phyloP scores from a whole-genome alignment of 2,113 vertebrate genomes.

The Oenanthe melanoleuca region DNA sequence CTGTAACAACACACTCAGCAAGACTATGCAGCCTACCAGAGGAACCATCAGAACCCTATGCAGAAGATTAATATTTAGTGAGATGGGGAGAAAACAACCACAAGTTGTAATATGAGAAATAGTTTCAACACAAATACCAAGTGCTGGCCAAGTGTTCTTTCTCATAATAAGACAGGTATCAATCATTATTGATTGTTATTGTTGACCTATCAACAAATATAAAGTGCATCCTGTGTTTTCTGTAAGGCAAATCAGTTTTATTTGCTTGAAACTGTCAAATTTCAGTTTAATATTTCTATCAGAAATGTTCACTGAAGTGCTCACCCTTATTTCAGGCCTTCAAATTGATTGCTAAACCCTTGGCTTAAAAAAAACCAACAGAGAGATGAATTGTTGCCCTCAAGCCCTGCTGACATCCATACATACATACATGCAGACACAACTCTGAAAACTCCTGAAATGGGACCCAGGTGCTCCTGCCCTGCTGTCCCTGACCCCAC shows the following conservation, averaged over 20 bases:
- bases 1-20: background rate
- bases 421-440: background rate
- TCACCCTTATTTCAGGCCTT: background rate
- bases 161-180: background rate
- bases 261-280: background rate
- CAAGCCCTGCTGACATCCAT: background rate
- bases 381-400: background rate
- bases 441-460: background rate
- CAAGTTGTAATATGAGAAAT: background rate
- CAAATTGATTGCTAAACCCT: background rate
- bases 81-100: background rate
- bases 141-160: background rate
- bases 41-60: background rate
- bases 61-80: background rate
- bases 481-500: background rate
- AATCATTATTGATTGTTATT: accelerated
- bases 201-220: background rate
- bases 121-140: background rate
- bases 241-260: background rate
- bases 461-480: background rate
- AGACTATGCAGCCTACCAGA: background rate
- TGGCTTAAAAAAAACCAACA: background rate
- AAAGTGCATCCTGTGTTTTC: background rate
- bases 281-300: background rate
- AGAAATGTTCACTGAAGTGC: background rate